Evolutionary conservation across 2,888 invertebrate genomes (phyloP), one percentile per base, ranked within the genome.

Genomic region (Pimpla rufipes): DNA sequence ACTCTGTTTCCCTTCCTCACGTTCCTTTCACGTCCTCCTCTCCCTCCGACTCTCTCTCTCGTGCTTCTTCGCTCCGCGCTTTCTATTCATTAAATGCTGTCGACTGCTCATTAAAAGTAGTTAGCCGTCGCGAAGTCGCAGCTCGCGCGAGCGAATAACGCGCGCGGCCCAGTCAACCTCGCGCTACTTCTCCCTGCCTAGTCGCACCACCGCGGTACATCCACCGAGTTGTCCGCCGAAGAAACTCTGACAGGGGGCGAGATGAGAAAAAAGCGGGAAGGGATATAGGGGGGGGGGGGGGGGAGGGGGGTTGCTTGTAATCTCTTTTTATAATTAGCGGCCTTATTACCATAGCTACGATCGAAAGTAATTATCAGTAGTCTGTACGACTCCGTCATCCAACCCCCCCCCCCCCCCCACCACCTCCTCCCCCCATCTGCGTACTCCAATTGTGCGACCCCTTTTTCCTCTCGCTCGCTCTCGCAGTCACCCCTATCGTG

Each of bases 101-200:
- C 86, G 87, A 88, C 87, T 88, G 87, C 87, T 88, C 87, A 87
- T 89, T 89, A 89, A 89, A 89, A 87, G 87, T 87, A 89, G 89
- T 89, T 89, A 86, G 85, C 83, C 85, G 83, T 84, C 77, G 75
- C 68, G 79, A 88, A 88, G 88, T 89, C 87, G 86, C 87, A 85
- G 87, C 85, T 88, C 84, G 84, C 85, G 84, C 62, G 81, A 35
- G 67, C 77, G 57, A 66, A 64, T 35, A 70, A 50, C 45, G 57
- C 29, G 57, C 29, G 29, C 50, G 52, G 67, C 71, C 79, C 55
- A 76, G 75, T 50, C 75, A 50, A 62, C 57, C 70, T 35, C 68
- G 3, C 29, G 3, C 29, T 78, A 55, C 73, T 77, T 68, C 71
- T 13, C 81, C 64, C 59, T 42, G 3, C 29, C 29, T 29, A 29